Evolutionary conservation across 2,888 invertebrate species (phyloP), one percentile per base, ranked within the genome.

Genomic region (Clunio marinus): DNA sequence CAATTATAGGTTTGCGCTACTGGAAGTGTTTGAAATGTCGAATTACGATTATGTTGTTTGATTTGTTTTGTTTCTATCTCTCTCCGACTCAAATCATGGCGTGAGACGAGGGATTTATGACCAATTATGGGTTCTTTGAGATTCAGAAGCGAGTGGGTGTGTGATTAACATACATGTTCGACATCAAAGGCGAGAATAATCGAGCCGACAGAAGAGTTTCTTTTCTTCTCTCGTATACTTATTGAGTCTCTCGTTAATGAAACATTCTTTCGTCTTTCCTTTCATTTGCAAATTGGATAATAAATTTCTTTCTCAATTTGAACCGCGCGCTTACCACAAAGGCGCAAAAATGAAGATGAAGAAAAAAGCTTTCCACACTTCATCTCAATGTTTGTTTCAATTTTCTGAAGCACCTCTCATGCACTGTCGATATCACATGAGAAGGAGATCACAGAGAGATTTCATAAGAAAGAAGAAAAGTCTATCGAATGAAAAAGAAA

Each of bases 231-330:
- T n/a, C n/a, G n/a, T n/a, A n/a, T n/a, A n/a, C n/a, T n/a, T n/a
- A n/a, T n/a, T n/a, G n/a, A n/a, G n/a, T n/a, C n/a, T 45, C 15
- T 7, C 45, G 10, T 15, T 41, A 15, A 41, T 41, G 41, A 41
- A 41, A 15, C 41, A 41, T 41, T 51, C 22, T 51, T 51, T 32
- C 55, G n/a, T n/a, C n/a, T n/a, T n/a, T n/a, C n/a, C 17, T 59
- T 28, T 32, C 28, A 60, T 60, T 60, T 63, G 63, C 63, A 63
- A 63, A 63, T 37, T 63, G 63, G 46, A 27, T 15, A 45, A 63
- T 63, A 63, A 63, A 63, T 63, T 63, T 63, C 25, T 24, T 63
- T 46, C 27, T 17, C 37, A 46, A 63, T 63, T 41, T 41, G 10
- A 41, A 41, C 15, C n/a, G 41, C 51, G 63, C 37, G 63, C 10